Base-by-base conservation (phyloP, 2,888 invertebrate species). In the Orgyia antiqua region DNA sequence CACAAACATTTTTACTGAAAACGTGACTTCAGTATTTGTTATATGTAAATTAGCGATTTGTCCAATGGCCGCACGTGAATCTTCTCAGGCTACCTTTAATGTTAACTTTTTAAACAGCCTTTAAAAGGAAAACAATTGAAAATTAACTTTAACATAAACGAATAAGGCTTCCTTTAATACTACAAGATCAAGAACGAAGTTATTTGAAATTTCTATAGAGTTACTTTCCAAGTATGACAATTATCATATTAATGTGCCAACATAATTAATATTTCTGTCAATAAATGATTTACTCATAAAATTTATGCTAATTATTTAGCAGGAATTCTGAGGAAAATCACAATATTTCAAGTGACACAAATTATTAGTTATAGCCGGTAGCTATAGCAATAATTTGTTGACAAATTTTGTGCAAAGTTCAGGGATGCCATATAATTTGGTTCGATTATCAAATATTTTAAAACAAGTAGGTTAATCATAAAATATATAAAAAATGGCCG, bases 11-110 rank as follows among this genome's bases (percentile, higher is more conserved):
- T 83, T 86, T 80, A 69, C 68, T 62, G 61, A 70, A 76, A 82
- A 78, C 87, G 87, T 87, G 87, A 87, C 87, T 82, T 60, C 68
- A 76, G 83, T 71, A 84, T 87, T 86, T 87, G 87, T 87, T 84
- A 76, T 82, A 87, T 87, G 87, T 79, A 86, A 87, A 87, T 87
- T 78, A 82, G 79, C 74, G 74, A 82, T 87, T 82, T 87, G 83
- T 84, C 65, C 69, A 51, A 52, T 56, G 56, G 61, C 65, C 40
- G 54, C 53, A 51, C 56, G 51, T 45, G 43, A 58, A 52, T 58
- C 55, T 62, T 64, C 71, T 63, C 61, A 58, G 58, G 62, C 54
- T 60, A 51, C 51, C 51, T 55, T 46, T 58, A 63, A 68, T 69
- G 65, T 64, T 63, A 54, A 51, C 60, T 66, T 72, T 66, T 70